Evolutionary conservation across 2,888 invertebrate species (phyloP), one percentile per base, ranked within the genome.

Genomic region (Chrysopilus asiliformis): DNA sequence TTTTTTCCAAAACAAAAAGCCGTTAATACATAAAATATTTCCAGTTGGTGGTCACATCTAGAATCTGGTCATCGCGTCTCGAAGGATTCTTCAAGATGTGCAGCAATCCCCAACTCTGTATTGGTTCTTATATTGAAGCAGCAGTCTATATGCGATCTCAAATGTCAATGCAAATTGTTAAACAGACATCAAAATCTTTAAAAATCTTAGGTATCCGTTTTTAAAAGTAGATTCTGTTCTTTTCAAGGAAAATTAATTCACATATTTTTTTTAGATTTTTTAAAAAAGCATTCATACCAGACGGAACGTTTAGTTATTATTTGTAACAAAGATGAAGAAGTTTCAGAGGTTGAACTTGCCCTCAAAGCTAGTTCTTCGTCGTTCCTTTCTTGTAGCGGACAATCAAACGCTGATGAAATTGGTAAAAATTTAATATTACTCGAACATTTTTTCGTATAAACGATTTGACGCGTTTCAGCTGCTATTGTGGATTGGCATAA

Each of bases 121-220:
- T 86, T 37, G 72, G 76, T 1, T 76, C 80, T 15, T 74, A 74
- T 46, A 68, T 81, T 45, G 85, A 86, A 60, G 81, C 81, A 31
- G 73, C 80, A 1, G 60, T 83, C 10, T 85, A 79, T 58, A 77
- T 75, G n/a, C 46, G 70, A 54, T 60, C 68, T 44, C 40, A 63
- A 51, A 60, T 71, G 30, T 58, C 60, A 10, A 51, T 72, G 17
- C 59, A 65, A 39, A 53, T 70, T 39, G 45, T 49, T 19, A 43
- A 46, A 4, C 44, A 40, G 13, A 29, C 26, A 3, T 41, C 47
- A 12, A 56, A 56, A 43, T 43, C 48, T n/a, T 30, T 22, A 5
- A 34, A 19, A 20, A 28, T 43, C 5, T 16, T 20, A 19, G 10
- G 4, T 19, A 32, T n/a, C 20, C 18, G 18, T 6, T 4, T 2